Conservation (phyloP, 2,888 invertebrate genomes). For the Mimumesa dahlbomi region DNA sequence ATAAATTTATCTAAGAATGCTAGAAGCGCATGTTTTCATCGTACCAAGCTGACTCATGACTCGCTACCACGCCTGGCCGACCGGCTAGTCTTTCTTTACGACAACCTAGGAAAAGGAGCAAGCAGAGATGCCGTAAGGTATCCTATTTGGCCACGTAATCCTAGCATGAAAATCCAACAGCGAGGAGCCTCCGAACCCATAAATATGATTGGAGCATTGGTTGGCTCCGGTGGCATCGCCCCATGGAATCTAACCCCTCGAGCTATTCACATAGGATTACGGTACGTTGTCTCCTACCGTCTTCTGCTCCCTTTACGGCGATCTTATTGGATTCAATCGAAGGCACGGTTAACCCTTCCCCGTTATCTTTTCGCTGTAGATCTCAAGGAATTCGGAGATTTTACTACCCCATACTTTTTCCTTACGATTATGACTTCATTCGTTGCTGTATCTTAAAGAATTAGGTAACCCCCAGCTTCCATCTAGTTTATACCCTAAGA, state of each 20-base stretch:
- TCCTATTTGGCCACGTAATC: slow-evolving; percentile 77
- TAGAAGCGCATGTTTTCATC: slow-evolving; percentile 9
- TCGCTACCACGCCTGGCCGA: slow-evolving; percentile 31
- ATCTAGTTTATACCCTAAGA: too few relatives aligned
- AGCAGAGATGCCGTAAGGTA: slow-evolving; percentile 68
- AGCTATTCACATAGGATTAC: slow-evolving; percentile 73
- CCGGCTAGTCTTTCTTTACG: slow-evolving; percentile 54
- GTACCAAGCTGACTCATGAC: slow-evolving; percentile 34
- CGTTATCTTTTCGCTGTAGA: slow-evolving; percentile 36
- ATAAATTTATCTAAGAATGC: too few relatives aligned
- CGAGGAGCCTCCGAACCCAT: slow-evolving; percentile 70
- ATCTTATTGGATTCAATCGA: slow-evolving; percentile 75
- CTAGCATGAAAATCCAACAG: slow-evolving; percentile 58
- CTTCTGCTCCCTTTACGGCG: slow-evolving; percentile 74
- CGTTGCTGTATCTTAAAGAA: too few relatives aligned
- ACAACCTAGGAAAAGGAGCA: slow-evolving; percentile 40
- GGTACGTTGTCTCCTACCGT: slow-evolving; percentile 67
- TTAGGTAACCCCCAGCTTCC: too few relatives aligned
- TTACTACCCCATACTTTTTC: slow-evolving; percentile 19
- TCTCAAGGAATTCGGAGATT: slow-evolving; percentile 31
- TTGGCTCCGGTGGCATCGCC: slow-evolving; percentile 60
- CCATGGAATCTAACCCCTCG: slow-evolving; percentile 61
- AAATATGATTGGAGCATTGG: slow-evolving; percentile 78
- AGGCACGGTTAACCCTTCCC: slow-evolving; percentile 62
- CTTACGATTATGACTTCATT: not conserved